Evolutionary conservation across 2,888 invertebrate species (phyloP), one percentile per base, ranked within the genome.

Genomic region (Odontocolon sp.): DNA sequence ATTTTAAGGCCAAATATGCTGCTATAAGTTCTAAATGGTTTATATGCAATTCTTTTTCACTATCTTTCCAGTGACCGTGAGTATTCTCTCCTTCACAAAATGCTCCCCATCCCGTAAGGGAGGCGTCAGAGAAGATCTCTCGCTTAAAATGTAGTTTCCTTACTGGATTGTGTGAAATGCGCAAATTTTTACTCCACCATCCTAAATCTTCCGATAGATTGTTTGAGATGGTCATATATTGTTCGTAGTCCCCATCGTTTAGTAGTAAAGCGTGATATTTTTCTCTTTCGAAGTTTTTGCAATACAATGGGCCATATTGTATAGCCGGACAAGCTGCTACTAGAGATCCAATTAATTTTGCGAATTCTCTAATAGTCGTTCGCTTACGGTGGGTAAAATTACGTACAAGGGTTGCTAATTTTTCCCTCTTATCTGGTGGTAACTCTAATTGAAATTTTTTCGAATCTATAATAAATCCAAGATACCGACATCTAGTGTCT

Each of bases 111-210:
- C n/a, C n/a, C n/a, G n/a, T n/a, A n/a, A n/a, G n/a, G n/a, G n/a
- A n/a, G 74, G 77, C 52, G 21, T 72, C 75, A 0, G 77, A 74
- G 16, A 74, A 79, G 6, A 78, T 75, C 64, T 63, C 68, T 18
- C 47, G 14, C n/a, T 11, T 31, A 38, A 57, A 76, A 0, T 42
- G 42, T 1, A 45, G 3, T 3, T 8, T 54, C 6, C 52, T 56
- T 14, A 78, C 67, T 0, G 69, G 69, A 8, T 70, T 71, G 1
- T 5, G 6, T 3, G 61, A 21, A 26, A 5, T 31, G 2, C 18
- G 33, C 36, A 73, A 42, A 16, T 23, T 61, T n/a, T 59, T 11
- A 36, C 45, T 28, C 73, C 66, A 78, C 73, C 70, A 68, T 1
- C n/a, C 33, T 14, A 68, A 33, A 4, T 47, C 68, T n/a, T 14